Base-by-base conservation (phyloP, 1,140 invertebrate genomes). In the Goniozus legneri region DNA sequence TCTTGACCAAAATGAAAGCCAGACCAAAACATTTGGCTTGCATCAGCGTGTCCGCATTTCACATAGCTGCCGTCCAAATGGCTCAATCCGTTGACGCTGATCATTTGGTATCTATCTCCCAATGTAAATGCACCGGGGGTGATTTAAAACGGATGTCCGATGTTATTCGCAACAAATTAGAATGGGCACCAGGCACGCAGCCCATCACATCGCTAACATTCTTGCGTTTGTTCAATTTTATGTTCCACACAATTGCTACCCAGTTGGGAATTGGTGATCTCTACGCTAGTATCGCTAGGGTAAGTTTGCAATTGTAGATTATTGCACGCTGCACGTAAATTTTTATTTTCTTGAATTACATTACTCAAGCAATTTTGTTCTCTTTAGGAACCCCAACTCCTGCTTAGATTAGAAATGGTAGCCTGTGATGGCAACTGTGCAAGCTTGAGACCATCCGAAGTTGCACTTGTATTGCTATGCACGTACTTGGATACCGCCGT, bases 111-210 rank as follows among this genome's bases (percentile, higher is more conserved):
- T 81, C 80, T 6, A 81, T 84, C 44, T 82, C 79, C 0, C 80
- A 88, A 68, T 86, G 84, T 60, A 85, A 86, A 65, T 89, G 87
- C 71, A 88, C 85, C 31, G 78, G 80, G 31, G 82, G 85, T 54
- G 87, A 88, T 74, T 77, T 88, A 43, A 75, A 77, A 19, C 82
- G 87, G 45, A 89, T 89, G 86, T 84, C 86, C 24, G 80, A 78
- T 27, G 80, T 88, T 32, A 82, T 89, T 55, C 72, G 68, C 19
- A 81, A 82, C 67, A 89, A 89, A 69, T 77, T 89, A 58, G 82
- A 82, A 54, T 79, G 82, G 49, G 77, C 79, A 50, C 77, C 80
- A 14, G 75, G 76, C 16, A 71, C 73, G 48, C 73, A 77, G 51
- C 82, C 76, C 2, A 73, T 85, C 30, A 87, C 84, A 8, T 68